These are phyloP conservation scores for Lepus americanus DNA, from an alignment of 2,113 vertebrate species.

Conservation along the genomic window DNA sequence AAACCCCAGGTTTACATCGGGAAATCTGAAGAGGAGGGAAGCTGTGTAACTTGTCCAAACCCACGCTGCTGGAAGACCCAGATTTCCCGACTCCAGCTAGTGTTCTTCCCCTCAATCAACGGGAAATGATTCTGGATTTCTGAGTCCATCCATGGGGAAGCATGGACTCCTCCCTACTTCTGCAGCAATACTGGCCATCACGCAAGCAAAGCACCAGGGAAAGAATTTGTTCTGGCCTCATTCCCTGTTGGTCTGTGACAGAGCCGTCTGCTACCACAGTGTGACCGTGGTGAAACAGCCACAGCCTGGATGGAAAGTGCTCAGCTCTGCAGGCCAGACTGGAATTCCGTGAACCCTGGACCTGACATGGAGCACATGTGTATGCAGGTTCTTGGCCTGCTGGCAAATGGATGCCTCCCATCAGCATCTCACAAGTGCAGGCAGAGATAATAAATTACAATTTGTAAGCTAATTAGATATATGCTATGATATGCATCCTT, in stretches of 20 bases:
- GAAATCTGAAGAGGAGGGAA: not conserved
- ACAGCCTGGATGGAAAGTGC: not conserved
- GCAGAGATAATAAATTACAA: not conserved
- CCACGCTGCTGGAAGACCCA: not conserved
- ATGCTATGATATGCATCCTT: not conserved
- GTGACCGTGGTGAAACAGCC: not conserved
- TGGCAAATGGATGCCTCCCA: not conserved
- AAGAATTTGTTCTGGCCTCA: slow-evolving; percentile 11
- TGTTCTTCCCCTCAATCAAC: not conserved
- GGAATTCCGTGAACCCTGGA: not conserved
- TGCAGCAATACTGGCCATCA: not conserved
- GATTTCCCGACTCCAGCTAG: not conserved
- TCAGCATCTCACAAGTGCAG: too few relatives aligned
- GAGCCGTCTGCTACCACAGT: not conserved
- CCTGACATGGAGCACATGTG: not conserved
- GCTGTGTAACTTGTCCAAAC: not conserved
- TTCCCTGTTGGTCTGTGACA: slow-evolving; percentile 35
- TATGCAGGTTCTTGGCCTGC: not conserved
- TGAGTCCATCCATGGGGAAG: not conserved
- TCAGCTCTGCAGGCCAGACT: not conserved
- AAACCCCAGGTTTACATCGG: not conserved
- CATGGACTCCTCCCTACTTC: not conserved
- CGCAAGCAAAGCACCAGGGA: not conserved
- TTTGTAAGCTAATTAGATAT: not conserved
- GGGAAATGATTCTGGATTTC: not conserved